Conservation (phyloP, 2,113 vertebrate genomes). For the Clarias gariepinus region DNA sequence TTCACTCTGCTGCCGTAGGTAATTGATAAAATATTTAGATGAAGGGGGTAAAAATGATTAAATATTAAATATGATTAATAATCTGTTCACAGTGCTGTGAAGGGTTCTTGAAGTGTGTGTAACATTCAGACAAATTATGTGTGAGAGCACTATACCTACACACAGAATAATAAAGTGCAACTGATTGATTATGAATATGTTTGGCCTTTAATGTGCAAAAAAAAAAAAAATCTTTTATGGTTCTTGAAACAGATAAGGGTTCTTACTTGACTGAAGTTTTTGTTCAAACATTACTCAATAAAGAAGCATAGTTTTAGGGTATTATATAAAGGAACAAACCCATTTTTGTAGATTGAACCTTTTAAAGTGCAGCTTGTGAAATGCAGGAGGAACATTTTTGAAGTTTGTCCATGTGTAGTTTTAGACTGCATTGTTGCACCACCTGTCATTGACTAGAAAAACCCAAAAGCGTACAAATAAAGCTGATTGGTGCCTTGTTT, state of each 20-base stretch:
- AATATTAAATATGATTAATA: constrained; percentile 39
- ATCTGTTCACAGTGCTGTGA: constrained; percentile 8
- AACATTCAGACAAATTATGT: neutral
- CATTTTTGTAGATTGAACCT: neutral
- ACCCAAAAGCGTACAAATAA: neutral
- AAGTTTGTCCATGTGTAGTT: neutral
- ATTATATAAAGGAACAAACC: neutral
- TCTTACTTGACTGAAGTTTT: neutral
- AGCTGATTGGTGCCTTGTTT: neutral
- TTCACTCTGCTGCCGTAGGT: neutral
- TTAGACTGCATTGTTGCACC: neutral
- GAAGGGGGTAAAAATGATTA: constrained; percentile 8
- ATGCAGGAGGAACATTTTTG: neutral
- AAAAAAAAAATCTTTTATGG: neutral
- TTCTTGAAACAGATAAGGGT: neutral
- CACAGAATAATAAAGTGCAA: neutral
- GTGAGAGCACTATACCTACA: neutral
- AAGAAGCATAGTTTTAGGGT: neutral
- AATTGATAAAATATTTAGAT: constrained; percentile 30
- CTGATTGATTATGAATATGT: neutral
- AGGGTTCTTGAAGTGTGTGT: neutral
- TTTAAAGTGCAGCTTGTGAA: neutral
- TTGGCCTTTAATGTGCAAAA: neutral
- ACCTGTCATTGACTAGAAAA: neutral
- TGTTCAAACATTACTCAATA: neutral